Conservation (phyloP, 2,888 invertebrate genomes). For the Dynastes hyllus region DNA sequence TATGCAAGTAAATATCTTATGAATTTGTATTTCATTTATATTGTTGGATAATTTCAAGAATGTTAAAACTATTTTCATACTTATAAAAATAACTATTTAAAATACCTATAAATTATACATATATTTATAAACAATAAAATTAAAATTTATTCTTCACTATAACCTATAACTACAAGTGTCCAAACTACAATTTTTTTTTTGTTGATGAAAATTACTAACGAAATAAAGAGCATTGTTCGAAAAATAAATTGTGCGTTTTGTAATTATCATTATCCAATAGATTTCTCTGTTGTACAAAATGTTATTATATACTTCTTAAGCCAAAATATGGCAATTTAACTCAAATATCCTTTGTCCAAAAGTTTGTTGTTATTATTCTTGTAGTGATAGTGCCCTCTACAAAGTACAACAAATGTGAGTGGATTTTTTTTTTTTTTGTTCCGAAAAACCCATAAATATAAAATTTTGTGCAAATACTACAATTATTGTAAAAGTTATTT, state of each 20-base stretch:
- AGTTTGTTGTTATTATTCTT: too few species aligned
- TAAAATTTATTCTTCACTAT: not conserved
- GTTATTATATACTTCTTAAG: too few species aligned
- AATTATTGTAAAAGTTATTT: too few species aligned
- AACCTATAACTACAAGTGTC: not conserved
- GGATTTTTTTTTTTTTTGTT: too few species aligned
- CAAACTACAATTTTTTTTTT: not conserved
- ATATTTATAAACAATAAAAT: not conserved
- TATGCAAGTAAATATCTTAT: slow-evolving; percentile 24
- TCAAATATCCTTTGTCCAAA: too few species aligned
- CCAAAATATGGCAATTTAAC: too few species aligned
- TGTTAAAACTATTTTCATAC: slow-evolving; percentile 42
- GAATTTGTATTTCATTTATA: slow-evolving; percentile 27
- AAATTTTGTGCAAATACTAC: too few species aligned
- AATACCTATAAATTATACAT: slow-evolving; percentile 19
- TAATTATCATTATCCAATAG: too few species aligned
- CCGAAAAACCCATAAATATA: too few species aligned
- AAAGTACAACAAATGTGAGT: too few species aligned
- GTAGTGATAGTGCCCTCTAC: too few species aligned
- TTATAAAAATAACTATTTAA: slow-evolving; percentile 17
- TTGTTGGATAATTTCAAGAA: slow-evolving; percentile 30
- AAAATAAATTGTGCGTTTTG: not conserved
- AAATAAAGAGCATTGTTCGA: slow-evolving; percentile 1
- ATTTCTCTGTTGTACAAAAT: too few species aligned
- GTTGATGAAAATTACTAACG: not conserved